phyloP scores from a whole-genome alignment of 2,113 vertebrate genomes.

The Lycaon pictus region DNA sequence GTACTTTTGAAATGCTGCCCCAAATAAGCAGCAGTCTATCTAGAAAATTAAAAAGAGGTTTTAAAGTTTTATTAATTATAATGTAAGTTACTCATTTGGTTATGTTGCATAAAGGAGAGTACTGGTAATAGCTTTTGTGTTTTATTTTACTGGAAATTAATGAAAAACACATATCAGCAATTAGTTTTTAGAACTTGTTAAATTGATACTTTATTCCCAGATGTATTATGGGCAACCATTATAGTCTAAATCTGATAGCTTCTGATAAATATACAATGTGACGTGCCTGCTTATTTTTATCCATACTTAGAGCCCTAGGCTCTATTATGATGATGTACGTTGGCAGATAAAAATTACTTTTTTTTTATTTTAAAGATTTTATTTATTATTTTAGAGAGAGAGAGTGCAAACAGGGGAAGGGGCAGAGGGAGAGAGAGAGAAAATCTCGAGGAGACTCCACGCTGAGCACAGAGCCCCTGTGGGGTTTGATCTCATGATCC shows the following conservation, averaged over 20 bases:
- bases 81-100: not conserved
- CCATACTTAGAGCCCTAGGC: not conserved
- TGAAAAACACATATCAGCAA: not conserved
- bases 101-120: not conserved
- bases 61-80: not conserved
- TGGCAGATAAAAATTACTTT: not conserved
- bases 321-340: not conserved
- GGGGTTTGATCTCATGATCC: not conserved
- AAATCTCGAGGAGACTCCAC: not conserved
- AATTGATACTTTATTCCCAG: constrained; percentile 6
- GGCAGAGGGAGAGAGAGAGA: not conserved
- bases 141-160: constrained; percentile 46
- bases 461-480: not conserved
- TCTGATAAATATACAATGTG: not conserved
- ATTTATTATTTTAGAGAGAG: not conserved
- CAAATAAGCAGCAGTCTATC: not conserved
- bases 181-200: constrained; percentile 19
- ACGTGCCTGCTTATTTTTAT: not conserved
- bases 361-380: not conserved
- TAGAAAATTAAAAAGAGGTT: not conserved
- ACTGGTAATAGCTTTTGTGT: not conserved
- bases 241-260: not conserved
- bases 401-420: not conserved
- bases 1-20: not conserved
- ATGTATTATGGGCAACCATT: not conserved